Percentiles rank a stretch among this genome's conserved stretches.
These are phyloP conservation scores for Amorpha juglandis DNA, from an alignment of 2,888 invertebrate species.

Conservation along the genomic window DNA sequence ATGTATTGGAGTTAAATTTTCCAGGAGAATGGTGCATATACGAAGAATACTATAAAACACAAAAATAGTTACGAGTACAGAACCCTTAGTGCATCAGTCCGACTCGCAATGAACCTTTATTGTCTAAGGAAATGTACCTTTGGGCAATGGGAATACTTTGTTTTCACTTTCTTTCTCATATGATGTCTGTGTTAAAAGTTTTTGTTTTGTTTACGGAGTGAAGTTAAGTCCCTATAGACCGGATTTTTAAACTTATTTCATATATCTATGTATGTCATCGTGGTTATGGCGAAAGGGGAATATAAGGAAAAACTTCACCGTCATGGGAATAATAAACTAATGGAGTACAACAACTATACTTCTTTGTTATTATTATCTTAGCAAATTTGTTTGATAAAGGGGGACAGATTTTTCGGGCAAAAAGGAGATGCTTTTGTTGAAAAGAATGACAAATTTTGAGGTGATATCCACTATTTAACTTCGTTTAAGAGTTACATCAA, in stretches of 20 bases:
- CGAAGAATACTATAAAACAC: too few species aligned
- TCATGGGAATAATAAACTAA: background rate
- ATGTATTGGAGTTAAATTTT: too few species aligned
- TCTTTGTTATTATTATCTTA: too few species aligned
- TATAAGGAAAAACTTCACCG: background rate
- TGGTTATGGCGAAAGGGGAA: background rate
- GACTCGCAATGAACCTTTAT: background rate
- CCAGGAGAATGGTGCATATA: too few species aligned
- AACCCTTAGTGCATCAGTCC: too few species aligned
- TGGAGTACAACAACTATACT: too few species aligned
- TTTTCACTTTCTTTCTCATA: background rate
- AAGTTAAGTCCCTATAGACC: background rate
- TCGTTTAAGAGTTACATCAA: too few species aligned
- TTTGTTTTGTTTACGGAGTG: background rate
- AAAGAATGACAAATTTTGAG: too few species aligned
- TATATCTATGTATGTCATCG: slow-evolving; percentile 17
- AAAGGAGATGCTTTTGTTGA: too few species aligned
- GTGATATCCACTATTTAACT: too few species aligned
- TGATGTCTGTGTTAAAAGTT: background rate
- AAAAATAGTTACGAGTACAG: too few species aligned
- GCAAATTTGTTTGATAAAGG: background rate
- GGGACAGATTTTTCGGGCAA: too few species aligned
- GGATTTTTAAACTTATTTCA: slow-evolving; percentile 1
- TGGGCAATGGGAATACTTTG: slow-evolving; percentile 5
- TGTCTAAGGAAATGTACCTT: background rate